phyloP scores from a whole-genome alignment of 2,113 vertebrate species.

The Stomatorhinus ivindoensis region DNA sequence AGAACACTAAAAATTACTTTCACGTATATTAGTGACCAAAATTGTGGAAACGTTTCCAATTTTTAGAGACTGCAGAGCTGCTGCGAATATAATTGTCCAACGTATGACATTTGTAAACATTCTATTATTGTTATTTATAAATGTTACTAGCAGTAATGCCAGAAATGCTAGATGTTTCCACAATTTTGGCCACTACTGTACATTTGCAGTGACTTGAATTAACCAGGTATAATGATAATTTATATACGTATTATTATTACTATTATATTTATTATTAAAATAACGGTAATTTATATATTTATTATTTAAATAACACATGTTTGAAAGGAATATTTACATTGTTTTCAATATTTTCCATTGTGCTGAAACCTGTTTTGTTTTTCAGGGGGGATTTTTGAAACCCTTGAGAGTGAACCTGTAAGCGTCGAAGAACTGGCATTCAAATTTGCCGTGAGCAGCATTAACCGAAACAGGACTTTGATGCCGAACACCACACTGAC shows the following conservation, averaged over 20 bases:
- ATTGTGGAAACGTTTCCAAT: too few species aligned
- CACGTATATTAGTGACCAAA: too few species aligned
- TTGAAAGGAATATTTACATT: background rate
- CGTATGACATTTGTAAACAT: too few species aligned
- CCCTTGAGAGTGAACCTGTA: conserved; percentile 85
- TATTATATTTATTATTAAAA: too few species aligned
- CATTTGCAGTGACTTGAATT: background rate
- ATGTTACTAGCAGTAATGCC: too few species aligned
- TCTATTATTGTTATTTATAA: too few species aligned
- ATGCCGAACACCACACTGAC: conserved; percentile 94
- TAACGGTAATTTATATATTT: too few species aligned
- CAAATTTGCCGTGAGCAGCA: conserved; percentile 94
- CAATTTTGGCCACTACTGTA: background rate
- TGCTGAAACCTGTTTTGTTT: conserved; percentile 20
- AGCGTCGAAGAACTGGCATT: conserved; percentile 94
- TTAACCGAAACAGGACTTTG: conserved; percentile 92
- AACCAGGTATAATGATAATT: background rate
- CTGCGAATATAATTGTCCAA: too few species aligned
- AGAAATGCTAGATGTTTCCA: too few species aligned
- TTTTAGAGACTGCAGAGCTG: too few species aligned
- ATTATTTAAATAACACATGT: background rate
- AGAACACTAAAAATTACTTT: too few species aligned
- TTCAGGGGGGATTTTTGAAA: conserved; percentile 96
- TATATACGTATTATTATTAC: too few species aligned
- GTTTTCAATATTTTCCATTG: background rate